Base-by-base conservation (phyloP, 2,888 invertebrate species). In the Aphidoletes aphidimyza region DNA sequence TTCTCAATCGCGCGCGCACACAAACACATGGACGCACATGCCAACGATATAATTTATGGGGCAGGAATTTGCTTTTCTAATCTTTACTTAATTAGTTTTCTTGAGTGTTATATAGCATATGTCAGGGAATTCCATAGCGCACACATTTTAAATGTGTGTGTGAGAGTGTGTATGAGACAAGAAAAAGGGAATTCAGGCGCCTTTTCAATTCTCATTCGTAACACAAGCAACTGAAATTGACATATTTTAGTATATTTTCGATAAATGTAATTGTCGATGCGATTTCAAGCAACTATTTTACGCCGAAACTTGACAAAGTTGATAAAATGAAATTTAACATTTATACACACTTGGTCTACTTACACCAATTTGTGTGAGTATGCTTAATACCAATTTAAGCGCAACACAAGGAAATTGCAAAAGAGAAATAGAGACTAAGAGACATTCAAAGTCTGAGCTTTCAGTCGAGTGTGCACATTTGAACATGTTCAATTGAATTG, bases 21-120 rank as follows among this genome's bases (percentile, higher is more conserved):
- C n/a, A n/a, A n/a, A n/a, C n/a, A n/a, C n/a, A n/a, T n/a, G n/a
- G n/a, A n/a, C 69, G 69, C 69, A 69, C 69, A 69, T 30, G 69
- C 14, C 69, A 69, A n/a, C n/a, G n/a, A n/a, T 34, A 69, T 69
- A 69, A 69, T 69, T 69, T 69, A 69, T 69, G 69, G 69, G 69
- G 14, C 30, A 69, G 30, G 69, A 69, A 69, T 69, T 69, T 69
- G 69, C 69, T 69, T 69, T 69, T 69, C 69, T 69, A 69, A 69
- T 69, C 69, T 69, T 69, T 30, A 69, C 34, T 69, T 69, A 69
- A 69, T 69, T 69, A 69, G 34, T 26, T 69, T 69, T 69, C 69
- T 69, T 69, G 69, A 26, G 69, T 69, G 17, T 69, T 30, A 30
- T 69, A 69, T 69, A 30, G 69, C 69, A 69, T 69, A 69, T 69